A percentile compares a stretch with the other conserved stretches of the same genome.
Conservation (phyloP, 2,888 invertebrate genomes). For the Argyresthia albistria region DNA sequence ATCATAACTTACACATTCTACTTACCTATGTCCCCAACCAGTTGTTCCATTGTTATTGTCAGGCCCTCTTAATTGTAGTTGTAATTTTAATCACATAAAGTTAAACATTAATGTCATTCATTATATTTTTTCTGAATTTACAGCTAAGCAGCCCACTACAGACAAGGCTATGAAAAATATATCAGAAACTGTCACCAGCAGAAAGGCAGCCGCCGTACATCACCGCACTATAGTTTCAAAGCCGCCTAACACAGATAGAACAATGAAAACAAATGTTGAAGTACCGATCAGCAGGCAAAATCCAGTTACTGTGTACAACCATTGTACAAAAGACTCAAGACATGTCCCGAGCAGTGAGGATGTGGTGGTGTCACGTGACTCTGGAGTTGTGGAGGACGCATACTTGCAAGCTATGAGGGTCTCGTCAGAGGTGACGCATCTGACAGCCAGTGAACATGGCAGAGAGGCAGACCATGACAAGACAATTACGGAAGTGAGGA, state of each 20-base stretch:
- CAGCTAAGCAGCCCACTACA: not conserved
- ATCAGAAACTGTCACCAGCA: conserved; percentile 12
- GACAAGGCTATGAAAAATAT: conserved; percentile 18
- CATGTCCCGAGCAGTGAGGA: not conserved
- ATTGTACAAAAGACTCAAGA: conserved; percentile 38
- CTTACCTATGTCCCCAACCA: too few relatives aligned
- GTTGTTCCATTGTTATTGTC: too few relatives aligned
- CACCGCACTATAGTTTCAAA: not conserved
- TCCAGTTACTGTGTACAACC: conserved; percentile 49
- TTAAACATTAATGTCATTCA: too few relatives aligned
- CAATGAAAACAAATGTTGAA: not conserved
- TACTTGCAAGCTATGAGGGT: conserved; percentile 50
- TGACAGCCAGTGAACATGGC: too few relatives aligned
- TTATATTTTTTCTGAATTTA: too few relatives aligned
- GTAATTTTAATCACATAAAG: too few relatives aligned
- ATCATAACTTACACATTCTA: too few relatives aligned
- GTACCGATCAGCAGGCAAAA: conserved; percentile 22
- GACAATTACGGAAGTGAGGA: conserved; percentile 32
- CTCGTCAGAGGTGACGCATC: conserved; percentile 13
- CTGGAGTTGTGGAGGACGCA: conserved; percentile 40
- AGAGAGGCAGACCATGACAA: not conserved
- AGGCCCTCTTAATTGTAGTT: too few relatives aligned
- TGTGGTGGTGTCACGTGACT: conserved; percentile 23
- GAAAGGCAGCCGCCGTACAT: not conserved
- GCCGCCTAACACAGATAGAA: not conserved